Evolutionary conservation across 2,113 vertebrate genomes (phyloP), one percentile per base, ranked within the genome.

Genomic region (Ictidomys tridecemlineatus): DNA sequence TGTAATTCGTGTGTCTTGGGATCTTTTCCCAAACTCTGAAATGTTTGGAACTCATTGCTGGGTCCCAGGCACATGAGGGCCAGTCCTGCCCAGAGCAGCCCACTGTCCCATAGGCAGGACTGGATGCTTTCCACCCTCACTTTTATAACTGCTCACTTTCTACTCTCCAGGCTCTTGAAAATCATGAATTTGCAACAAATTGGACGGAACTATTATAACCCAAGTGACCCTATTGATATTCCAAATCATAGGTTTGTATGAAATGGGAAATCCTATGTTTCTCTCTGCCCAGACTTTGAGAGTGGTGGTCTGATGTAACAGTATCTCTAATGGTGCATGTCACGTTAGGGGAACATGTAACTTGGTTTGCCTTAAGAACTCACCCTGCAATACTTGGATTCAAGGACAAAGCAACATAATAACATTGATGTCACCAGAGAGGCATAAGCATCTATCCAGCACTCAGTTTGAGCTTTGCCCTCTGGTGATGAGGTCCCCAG

Each of bases 171-270:
- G 97, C 98, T 99, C 94, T 85, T 99, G 98, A 99, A 99, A 98
- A 99, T 99, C 77, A 98, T 99, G 95, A 99, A 99, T 88, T 99
- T 99, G 99, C 99, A 99, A 93, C 99, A 99, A 98, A 99, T 99
- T 92, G 99, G 99, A 92, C 99, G 99, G 70, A 99, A 99, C 98
- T 99, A 99, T 95, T 99, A 99, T 97, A 99, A 99, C 94, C 99
- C 99, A 0, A 98, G 93, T 22, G 99, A 99, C 97, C 99, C 99
- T 0, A 98, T 99, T 79, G 98, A 98, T 97, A 98, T 99, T 88
- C 99, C 99, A 42, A 99, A 99, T 83, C 99, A 99, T 98, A 99
- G 98, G 99, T 99, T 63, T 91, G 98, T 87, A 86, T 30, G 89
- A 77, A 42, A 42, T 12, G 12, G 28, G 0, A 17, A 1, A 5